Base-by-base conservation (phyloP, 2,888 invertebrate species). In the Tetheella fluctuosa region DNA sequence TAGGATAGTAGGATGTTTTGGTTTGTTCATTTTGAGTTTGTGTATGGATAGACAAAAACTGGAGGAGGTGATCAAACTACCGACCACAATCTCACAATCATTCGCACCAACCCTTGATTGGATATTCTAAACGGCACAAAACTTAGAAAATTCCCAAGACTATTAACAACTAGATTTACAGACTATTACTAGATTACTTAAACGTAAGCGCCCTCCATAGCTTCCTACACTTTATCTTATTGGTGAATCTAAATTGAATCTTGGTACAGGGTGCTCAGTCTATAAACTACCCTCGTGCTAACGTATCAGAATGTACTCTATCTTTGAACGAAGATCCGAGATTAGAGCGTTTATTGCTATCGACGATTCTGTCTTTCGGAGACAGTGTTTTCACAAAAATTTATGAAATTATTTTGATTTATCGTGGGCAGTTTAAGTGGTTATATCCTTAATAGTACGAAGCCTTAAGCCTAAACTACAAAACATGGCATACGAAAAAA, bases 191-290 rank as follows among this genome's bases (percentile, higher is more conserved):
- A 65, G 64, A 60, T 63, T 48, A 58, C 61, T 53, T 56, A 54
- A 63, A 63, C 64, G 70, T 63, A 59, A 71, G 63, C 61, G 65
- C 61, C 61, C 61, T 62, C 69, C 74, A 71, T 69, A 72, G 76
- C 73, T 65, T 70, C 66, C 68, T 71, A 72, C 78, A 79, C 76
- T 76, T 76, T 76, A 91, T 90, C 91, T 80, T 73, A 79, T 80
- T 80, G 81, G 79, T 81, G 73, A 76, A 91, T 92, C 91, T 91
- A 91, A 91, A 91, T 92, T 91, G 90, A 91, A 91, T 91, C 85
- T 80, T 81, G 83, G 76, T 83, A 76, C 79, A 79, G 88, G 86
- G 83, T 83, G 81, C 75, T 77, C 80, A 82, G 80, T 83, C 83
- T 80, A 88, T 91, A 90, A 90, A 91, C 83, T 76, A 77, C 77